Evolutionary conservation across 2,797 vertebrate species (phyloP), one percentile per base, ranked within the genome.

Genomic region (Esox masquinongy): DNA sequence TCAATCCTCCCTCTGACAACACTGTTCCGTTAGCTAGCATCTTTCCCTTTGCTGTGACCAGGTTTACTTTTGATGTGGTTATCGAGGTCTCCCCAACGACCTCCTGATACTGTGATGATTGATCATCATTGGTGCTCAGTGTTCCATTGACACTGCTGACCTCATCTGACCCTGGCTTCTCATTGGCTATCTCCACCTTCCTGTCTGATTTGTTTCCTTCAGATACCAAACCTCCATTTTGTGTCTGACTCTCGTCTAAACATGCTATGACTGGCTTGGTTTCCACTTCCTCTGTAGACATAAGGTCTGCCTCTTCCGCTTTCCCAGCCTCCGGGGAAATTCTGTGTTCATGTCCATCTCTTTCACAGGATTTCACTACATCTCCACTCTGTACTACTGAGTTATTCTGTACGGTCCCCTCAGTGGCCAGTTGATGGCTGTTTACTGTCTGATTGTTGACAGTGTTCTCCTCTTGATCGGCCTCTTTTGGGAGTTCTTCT

Each of bases 21-120:
- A 76, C 74, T 31, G 22, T 49, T 71, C 84, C 80, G 1, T 85
- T 88, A 19, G 73, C 80, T 66, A 34, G 73, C 56, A 64, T 43
- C 56, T 43, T 43, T 70, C 79, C 84, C 36, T 34, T 34, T 75
- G 29, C 77, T 77, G 80, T 85, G 68, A 73, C 80, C 2, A 72
- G 15, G 4, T 26, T 4, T 1, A 75, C 31, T 64, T 91, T 92
- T 39, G 89, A 89, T 73, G 90, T 70, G 80, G 89, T 89, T 36
- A 89, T 89, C 83, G 87, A 89, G 59, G 82, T 83, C n/a, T 84
- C 79, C 66, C 86, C 87, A 5, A 85, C 29, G 1, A 14, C 34
- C 14, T 26, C n/a, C 56, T 14, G 56, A 31, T 66, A 78, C 39
- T 43, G 78, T 5, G 82, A 31, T 24, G 82, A 31, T 24, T 84